These are phyloP conservation scores for Myathropa florea DNA, from an alignment of 2,888 invertebrate genomes.

Conservation along the genomic window DNA sequence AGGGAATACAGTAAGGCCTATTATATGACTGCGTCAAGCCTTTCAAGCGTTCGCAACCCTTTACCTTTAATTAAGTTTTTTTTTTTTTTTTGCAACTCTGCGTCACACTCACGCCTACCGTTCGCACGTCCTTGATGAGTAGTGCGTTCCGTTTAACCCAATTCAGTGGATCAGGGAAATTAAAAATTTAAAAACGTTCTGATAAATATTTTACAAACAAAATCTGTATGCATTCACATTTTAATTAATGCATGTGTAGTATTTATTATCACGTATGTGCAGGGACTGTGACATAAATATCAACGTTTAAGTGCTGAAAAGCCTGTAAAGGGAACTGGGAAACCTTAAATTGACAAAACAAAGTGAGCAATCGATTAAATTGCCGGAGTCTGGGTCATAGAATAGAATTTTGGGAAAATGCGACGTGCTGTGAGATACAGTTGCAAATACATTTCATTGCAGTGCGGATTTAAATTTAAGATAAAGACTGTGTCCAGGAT, in stretches of 20 bases:
- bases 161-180: background rate
- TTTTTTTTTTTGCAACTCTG: background rate
- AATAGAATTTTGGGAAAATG: too few species aligned
- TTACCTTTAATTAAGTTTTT: constrained; percentile 56
- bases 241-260: constrained; percentile 28
- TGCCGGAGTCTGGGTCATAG: background rate
- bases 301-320: background rate
- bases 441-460: too few species aligned
- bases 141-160: constrained; percentile 1
- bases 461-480: too few species aligned
- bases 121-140: background rate
- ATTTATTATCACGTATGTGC: constrained; percentile 19
- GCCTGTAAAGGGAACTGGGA: background rate
- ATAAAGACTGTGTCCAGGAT: too few species aligned
- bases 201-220: constrained; percentile 42
- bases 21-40: constrained; percentile 26
- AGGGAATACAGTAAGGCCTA: constrained; percentile 26
- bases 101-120: background rate
- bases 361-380: background rate
- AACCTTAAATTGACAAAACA: background rate
- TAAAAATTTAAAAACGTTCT: constrained; percentile 30
- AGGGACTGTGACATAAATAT: background rate
- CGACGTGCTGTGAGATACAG: too few species aligned
- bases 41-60: constrained; percentile 24
- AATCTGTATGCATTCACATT: constrained; percentile 17